Evolutionary conservation across 2,888 invertebrate genomes (phyloP), one percentile per base, ranked within the genome.

Genomic region (Erebia aethiops): DNA sequence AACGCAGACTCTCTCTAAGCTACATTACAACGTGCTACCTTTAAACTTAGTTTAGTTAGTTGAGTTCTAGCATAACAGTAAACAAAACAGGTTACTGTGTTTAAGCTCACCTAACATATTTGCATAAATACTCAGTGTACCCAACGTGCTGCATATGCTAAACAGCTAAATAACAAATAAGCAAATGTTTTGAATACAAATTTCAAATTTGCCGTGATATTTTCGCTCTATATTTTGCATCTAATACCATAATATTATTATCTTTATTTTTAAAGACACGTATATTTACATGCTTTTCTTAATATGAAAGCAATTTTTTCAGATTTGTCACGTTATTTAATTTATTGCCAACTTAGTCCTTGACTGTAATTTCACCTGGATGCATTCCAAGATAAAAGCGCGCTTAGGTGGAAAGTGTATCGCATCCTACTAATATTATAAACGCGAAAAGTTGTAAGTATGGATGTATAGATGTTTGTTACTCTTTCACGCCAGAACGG

Each of bases 61-160:
- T 18, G 16, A 43, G 60, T 74, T 70, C 61, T 57, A 67, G 67
- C 70, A 64, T 73, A 73, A 71, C 67, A 73, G 62, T 62, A 49
- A 71, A 69, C 67, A 68, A 69, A 69, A 58, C 74, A 74, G 73
- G 70, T 72, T 68, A 72, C 71, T 73, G 71, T 71, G 74, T 75
- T 69, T 61, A 74, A 72, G 71, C 72, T 72, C 66, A 71, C 69
- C 67, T 69, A 71, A 71, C 73, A 67, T 71, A 73, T 71, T 73
- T 73, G 71, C 71, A 73, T 71, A 73, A 71, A 73, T 72, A 71
- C 68, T 43, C 65, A 73, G 65, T 71, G 67, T 51, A 67, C 49
- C 62, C 61, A 65, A 68, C 71, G 56, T 52, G 70, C 70, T 67
- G 68, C 71, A 73, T 67, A 67, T 70, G 57, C 58, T 67, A 60